A percentile compares a stretch with the other conserved stretches of the same genome.
Evolutionary conservation across 1,140 invertebrate genomes (phyloP).

Genomic region (Helicorthomorpha holstii): DNA sequence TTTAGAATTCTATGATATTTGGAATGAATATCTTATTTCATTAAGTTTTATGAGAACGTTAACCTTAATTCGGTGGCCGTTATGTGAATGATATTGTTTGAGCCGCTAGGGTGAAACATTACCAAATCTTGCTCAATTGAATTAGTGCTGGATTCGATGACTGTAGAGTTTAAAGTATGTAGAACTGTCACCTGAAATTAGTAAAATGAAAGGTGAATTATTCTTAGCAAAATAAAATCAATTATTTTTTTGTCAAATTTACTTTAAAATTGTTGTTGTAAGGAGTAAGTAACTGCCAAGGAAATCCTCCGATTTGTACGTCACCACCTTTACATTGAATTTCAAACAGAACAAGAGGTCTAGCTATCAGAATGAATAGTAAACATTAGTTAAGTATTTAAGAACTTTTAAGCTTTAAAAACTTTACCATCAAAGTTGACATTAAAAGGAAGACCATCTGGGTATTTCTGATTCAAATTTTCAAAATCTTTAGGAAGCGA

Average conservation of each 20-base stretch:
- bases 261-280: background rate
- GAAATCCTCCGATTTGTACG: slow-evolving; percentile 1
- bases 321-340: background rate
- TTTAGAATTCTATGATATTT: too few relatives aligned
- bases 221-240: too few relatives aligned
- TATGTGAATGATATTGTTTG: background rate
- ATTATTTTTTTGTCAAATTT: too few relatives aligned
- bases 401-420: background rate
- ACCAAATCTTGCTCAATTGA: background rate
- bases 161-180: too few relatives aligned
- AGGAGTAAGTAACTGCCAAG: background rate
- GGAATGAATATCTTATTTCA: too few relatives aligned
- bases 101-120: background rate
- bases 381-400: background rate
- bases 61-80: background rate
- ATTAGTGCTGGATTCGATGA: too few relatives aligned
- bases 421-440: background rate
- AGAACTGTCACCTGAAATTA: too few relatives aligned
- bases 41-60: too few relatives aligned
- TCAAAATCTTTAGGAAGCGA: background rate
- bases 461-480: background rate
- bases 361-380: background rate
- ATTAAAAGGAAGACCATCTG: background rate
- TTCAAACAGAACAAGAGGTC: background rate
- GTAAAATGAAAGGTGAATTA: too few relatives aligned